Evolutionary conservation across 2,888 invertebrate genomes (phyloP).

Genomic region (Priocnemis perturbator): DNA sequence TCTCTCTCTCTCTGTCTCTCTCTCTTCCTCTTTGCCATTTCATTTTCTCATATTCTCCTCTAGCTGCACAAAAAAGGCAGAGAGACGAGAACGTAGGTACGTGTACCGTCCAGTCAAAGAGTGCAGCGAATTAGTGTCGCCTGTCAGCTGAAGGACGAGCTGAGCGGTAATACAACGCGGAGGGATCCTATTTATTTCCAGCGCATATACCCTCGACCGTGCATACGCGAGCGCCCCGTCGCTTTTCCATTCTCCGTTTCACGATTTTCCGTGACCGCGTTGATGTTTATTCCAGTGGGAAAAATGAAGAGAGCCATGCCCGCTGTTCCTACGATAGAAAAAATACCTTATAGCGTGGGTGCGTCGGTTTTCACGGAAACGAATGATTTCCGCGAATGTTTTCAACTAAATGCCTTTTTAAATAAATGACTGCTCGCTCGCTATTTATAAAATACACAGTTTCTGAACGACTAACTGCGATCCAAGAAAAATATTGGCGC

Average conservation of each 20-base stretch:
- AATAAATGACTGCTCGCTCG: too few relatives aligned
- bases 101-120: conserved; percentile 18
- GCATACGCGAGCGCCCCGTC: conserved; percentile 11
- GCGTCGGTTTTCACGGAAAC: conserved; percentile 6
- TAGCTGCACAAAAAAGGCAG: conserved; percentile 5
- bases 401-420: neutral
- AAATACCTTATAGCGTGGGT: conserved; percentile 16
- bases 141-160: conserved; percentile 29
- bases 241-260: conserved; percentile 24
- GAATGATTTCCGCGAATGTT: conserved; percentile 13
- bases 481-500: too few relatives aligned
- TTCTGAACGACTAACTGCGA: too few relatives aligned
- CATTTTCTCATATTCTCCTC: too few relatives aligned
- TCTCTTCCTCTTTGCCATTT: too few relatives aligned
- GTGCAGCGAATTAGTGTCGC: conserved; percentile 20
- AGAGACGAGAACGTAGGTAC: neutral
- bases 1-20: too few relatives aligned
- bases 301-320: conserved; percentile 11
- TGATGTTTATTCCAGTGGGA: conserved; percentile 26
- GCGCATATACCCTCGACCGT: conserved; percentile 1
- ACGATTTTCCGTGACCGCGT: conserved; percentile 12
- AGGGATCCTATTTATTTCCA: conserved; percentile 25
- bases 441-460: too few relatives aligned
- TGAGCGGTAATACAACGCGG: conserved; percentile 27
- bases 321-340: neutral